Evolutionary conservation across 2,888 invertebrate species (phyloP), one percentile per base, ranked within the genome.

Genomic region (Smittia sp.): DNA sequence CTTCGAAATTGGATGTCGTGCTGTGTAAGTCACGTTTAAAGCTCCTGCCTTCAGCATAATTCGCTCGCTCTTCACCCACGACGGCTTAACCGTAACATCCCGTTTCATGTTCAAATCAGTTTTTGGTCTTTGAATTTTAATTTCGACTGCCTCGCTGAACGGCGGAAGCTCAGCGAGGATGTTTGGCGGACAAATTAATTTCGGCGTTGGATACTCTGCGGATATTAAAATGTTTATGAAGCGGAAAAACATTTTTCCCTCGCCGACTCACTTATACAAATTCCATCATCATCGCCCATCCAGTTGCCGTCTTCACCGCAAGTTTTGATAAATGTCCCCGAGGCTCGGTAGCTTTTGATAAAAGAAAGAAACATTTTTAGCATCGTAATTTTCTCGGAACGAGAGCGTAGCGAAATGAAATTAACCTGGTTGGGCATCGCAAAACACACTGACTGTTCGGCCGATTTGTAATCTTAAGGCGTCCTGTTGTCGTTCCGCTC

Each of bases 71-170:
- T 83, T 84, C 1, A 84, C 84, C 84, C 85, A 85, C 3, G 81
- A 78, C 1, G 86, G 86, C 75, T 82, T 81, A 25, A 84, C 81
- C 74, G 81, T 81, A 73, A 86, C 83, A 77, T 85, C 77, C 24
- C 76, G 82, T 74, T 85, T 83, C 83, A 84, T 85, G 78, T 85
- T 84, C 58, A 86, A 83, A 78, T 86, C 85, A 52, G 85, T 84
- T 74, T 82, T 82, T 2, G 86, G 85, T 75, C 83, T 83, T 67
- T 84, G 83, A 75, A 85, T 82, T 52, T 81, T 81, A 52, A 86
- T 83, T 77, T 83, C 81, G 1, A 83, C 82, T 73, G 81, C 81
- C 75, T 80, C 81, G 75, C 82, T 80, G 65, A 82, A 81, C 3
- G 83, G 81, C 15, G 83, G 79, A 58, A 85, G 76, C 74, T 84